Percentiles rank a stretch among this genome's conserved stretches.
phyloP scores from a whole-genome alignment of 2,888 invertebrate genomes.

The Pristionchus mayeri region DNA sequence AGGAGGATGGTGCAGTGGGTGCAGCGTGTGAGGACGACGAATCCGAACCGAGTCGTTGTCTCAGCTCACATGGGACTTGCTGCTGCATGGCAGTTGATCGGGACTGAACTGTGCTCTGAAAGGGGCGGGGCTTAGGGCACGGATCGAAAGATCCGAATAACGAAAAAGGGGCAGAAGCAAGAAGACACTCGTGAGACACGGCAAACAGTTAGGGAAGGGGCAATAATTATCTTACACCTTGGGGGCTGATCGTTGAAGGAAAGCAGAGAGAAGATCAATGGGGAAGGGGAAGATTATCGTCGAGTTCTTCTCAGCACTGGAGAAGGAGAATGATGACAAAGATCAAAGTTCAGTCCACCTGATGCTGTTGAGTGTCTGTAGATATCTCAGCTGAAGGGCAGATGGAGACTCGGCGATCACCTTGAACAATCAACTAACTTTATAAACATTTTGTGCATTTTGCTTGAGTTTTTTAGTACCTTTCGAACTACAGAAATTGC shows the following conservation, averaged over 20 bases:
- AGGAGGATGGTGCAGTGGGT: slow-evolving; percentile 23
- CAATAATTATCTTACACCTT: slow-evolving; percentile 61
- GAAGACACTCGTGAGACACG: not conserved
- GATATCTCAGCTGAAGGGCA: slow-evolving; percentile 92
- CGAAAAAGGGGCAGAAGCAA: not conserved
- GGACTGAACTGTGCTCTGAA: slow-evolving; percentile 2
- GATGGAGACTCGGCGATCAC: slow-evolving; percentile 90
- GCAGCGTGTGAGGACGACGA: not conserved
- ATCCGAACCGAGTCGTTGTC: slow-evolving; percentile 32
- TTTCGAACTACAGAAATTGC: too few species aligned
- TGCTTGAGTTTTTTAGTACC: too few species aligned
- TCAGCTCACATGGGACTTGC: slow-evolving; percentile 47
- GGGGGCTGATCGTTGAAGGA: slow-evolving; percentile 59
- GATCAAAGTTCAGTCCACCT: slow-evolving; percentile 48
- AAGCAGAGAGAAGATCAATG: slow-evolving; percentile 69
- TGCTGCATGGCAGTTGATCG: slow-evolving; percentile 40
- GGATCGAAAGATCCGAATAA: not conserved
- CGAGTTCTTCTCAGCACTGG: slow-evolving; percentile 75
- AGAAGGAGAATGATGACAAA: slow-evolving; percentile 43
- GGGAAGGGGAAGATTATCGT: slow-evolving; percentile 76
- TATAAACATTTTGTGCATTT: too few species aligned
- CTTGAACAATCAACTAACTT: slow-evolving; percentile 79
- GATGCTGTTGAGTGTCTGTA: slow-evolving; percentile 94
- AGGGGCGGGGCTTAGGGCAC: slow-evolving; percentile 24
- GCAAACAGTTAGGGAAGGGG: not conserved